Base-by-base conservation (phyloP, 2,113 vertebrate genomes). In the Austrofundulus limnaeus region DNA sequence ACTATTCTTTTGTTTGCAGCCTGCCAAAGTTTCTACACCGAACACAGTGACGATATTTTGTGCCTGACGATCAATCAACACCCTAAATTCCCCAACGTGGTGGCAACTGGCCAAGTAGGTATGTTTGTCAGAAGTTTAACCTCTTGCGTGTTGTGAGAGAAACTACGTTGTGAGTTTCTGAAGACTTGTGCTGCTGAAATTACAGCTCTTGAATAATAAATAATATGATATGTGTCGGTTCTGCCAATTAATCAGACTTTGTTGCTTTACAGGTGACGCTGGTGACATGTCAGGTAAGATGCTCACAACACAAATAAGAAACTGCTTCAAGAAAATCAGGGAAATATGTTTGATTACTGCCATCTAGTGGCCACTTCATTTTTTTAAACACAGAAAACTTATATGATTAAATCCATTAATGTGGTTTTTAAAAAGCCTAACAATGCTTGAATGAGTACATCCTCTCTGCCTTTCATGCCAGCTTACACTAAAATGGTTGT, bases 31-130 rank as follows among this genome's bases (percentile, higher is more conserved):
- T 98, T 98, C 92, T 99, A 99, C 89, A 87, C 96, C 69, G 97
- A 99, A 91, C 97, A 99, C 86, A 98, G 94, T 49, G 97, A 99
- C 72, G 97, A 99, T 85, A 99, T 99, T 92, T 89, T 99, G 91
- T 99, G 97, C 93, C 94, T 99, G 91, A 98, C 97, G 89, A 94
- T 98, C 89, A 98, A 98, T 91, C 97, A 99, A 83, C 97, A 98
- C 75, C 97, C 97, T 77, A 99, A 96, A 88, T 99, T 99, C 91
- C 94, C 93, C 92, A 99, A 98, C 81, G 92, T 98, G 89, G 96
- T 99, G 93, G 97, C 97, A 92, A 98, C 97, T 89, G 97, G 97
- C 94, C 97, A 99, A 98, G 96, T 99, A 96, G 97, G 97, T 99
- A 98, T 95, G 97, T 98, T 94, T 96, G 93, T 94, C 69, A 82